Evolutionary conservation across 2,113 vertebrate species (phyloP).

Genomic region (Euleptes europaea): DNA sequence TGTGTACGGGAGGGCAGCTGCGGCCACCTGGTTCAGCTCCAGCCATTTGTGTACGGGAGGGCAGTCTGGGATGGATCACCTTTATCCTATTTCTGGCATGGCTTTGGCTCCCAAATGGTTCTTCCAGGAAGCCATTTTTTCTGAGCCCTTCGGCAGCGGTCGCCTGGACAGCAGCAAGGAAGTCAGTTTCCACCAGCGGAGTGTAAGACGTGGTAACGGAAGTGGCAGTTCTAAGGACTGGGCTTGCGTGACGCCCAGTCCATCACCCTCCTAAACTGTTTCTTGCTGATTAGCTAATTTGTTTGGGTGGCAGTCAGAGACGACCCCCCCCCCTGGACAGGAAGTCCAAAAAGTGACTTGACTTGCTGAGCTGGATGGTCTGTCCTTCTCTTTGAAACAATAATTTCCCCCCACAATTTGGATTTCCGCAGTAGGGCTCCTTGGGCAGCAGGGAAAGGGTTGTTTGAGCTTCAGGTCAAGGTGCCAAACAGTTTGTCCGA

Average conservation of each 20-base stretch:
- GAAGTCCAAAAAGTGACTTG: not conserved
- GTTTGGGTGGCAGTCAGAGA: slow-evolving; percentile 50
- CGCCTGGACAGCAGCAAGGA: slow-evolving; percentile 2
- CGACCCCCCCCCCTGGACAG: not conserved
- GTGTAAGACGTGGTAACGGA: slow-evolving; percentile 45
- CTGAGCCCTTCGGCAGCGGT: not conserved
- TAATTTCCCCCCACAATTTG: not conserved
- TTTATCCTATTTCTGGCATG: too few relatives aligned
- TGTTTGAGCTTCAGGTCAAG: slow-evolving; percentile 16
- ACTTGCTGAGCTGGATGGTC: not conserved
- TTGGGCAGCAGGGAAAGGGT: not conserved
- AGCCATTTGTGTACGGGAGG: too few relatives aligned
- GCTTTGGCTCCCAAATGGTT: too few relatives aligned
- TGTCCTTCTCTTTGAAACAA: not conserved
- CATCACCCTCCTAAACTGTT: slow-evolving; percentile 44
- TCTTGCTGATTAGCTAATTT: slow-evolving; percentile 59
- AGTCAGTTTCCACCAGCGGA: slow-evolving; percentile 21
- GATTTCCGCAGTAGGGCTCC: not conserved
- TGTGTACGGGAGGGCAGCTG: too few relatives aligned
- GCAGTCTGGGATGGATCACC: too few relatives aligned
- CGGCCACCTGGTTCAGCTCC: too few relatives aligned
- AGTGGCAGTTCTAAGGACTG: slow-evolving; percentile 31
- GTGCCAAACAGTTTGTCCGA: slow-evolving; percentile 8
- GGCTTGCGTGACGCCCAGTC: slow-evolving; percentile 29
- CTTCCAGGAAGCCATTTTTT: too few relatives aligned